Evolutionary conservation across 2,113 vertebrate genomes (phyloP), one percentile per base, ranked within the genome.

Genomic region (Elephantulus edwardii): DNA sequence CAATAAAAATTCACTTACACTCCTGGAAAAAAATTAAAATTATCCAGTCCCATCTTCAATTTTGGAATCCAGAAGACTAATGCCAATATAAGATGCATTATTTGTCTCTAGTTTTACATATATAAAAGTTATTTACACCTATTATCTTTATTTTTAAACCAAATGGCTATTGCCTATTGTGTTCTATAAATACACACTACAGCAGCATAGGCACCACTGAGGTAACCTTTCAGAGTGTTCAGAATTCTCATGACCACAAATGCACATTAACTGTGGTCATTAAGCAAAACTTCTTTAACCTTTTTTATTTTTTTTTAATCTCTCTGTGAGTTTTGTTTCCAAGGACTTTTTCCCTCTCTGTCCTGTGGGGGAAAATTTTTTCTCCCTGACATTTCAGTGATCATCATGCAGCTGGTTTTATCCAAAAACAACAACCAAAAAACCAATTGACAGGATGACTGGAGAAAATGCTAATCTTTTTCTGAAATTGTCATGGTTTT

Each of bases 381-480:
- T 84, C 28, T 50, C 6, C 40, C 96, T 97, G 97, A 97, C 97
- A 97, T 97, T 97, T 97, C 2, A 11, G 89, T 95, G 93, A 97
- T 97, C 95, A 95, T 90, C 96, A 97, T 93, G 95, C 97, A 98
- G 95, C 97, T 97, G 96, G 93, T 88, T 97, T 96, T 88, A 83
- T 96, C 87, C 91, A 91, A 96, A 96, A 95, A 95, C 96, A 96
- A 97, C 91, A 96, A 97, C 93, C 94, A 95, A 94, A 96, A 97
- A 96, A 95, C 3, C 85, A 96, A 96, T 90, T 72, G 94, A 86
- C 48, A 84, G 89, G 60, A 92, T 96, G 96, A 96, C 95, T 96
- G 93, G 95, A 95, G 89, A 89, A 96, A 97, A 96, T 91, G 77
- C 81, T 94, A 88, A 83, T 95, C 89, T 96, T 44, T 93, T 89